These are phyloP conservation scores for Phyllotreta cruciferae DNA, from an alignment of 2,888 invertebrate genomes.

Conservation along the genomic window DNA sequence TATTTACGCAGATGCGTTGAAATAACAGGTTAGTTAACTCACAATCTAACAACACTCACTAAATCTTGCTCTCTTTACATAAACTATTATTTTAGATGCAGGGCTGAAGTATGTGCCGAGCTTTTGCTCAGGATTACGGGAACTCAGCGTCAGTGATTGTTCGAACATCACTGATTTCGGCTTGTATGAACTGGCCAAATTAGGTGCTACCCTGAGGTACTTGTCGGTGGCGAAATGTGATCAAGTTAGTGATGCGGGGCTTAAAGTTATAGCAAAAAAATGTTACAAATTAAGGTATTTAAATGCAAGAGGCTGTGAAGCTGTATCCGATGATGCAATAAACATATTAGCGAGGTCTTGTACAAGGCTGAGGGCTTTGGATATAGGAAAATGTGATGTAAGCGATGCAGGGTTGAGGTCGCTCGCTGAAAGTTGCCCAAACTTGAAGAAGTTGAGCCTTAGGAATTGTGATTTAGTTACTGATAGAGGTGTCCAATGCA, in stretches of 20 bases:
- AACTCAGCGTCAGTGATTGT: constrained; percentile 91
- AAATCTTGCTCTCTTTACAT: not conserved
- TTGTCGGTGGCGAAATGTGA: constrained; percentile 94
- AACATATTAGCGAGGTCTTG: constrained; percentile 86
- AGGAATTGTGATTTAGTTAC: constrained; percentile 91
- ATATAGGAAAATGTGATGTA: constrained; percentile 93
- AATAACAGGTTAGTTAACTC: constrained; percentile 77
- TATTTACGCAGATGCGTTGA: constrained; percentile 87
- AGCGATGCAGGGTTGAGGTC: constrained; percentile 88
- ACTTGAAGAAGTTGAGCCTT: constrained; percentile 87
- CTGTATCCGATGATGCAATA: constrained; percentile 91
- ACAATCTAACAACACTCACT: no score
- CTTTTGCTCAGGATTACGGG: constrained; percentile 83
- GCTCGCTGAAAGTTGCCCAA: constrained; percentile 87
- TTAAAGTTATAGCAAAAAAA: constrained; percentile 84
- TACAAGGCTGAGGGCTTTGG: constrained; percentile 83
- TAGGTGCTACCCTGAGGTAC: constrained; percentile 89
- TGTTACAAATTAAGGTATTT: constrained; percentile 90
- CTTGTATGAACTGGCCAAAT: constrained; percentile 85
- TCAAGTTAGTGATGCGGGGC: constrained; percentile 88
- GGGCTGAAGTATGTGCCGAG: constrained; percentile 92
- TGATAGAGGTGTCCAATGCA: constrained; percentile 85
- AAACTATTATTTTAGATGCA: constrained; percentile 69
- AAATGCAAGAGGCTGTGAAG: constrained; percentile 91
- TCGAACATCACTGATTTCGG: constrained; percentile 89